Evolutionary conservation across 2,888 invertebrate genomes (phyloP), one percentile per base, ranked within the genome.

Genomic region (Drosophila incognita): DNA sequence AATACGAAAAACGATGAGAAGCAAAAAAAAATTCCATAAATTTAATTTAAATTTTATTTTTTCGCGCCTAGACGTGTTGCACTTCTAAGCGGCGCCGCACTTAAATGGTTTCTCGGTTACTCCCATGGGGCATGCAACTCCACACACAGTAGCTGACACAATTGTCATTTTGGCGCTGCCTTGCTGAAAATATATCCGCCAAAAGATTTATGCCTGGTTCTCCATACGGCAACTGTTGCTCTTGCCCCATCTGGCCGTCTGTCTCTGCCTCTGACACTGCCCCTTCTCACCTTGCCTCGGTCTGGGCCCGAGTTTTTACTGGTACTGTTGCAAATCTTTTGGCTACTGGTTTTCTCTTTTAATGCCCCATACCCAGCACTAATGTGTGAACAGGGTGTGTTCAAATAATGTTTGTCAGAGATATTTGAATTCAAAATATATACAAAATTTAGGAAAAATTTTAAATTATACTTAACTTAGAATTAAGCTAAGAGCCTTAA

Each of bases 91-190:
- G 58, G 58, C 66, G 76, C 74, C 72, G 74, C 58, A 24, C 65
- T 6, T 42, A 29, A 57, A 62, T 73, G 57, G 27, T 57, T 40
- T 38, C 27, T 40, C 40, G 33, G 69, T 38, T n/a, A 40, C 68
- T 29, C 69, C 68, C 51, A 52, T 63, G 53, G 53, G 68, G 52
- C 66, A 59, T 56, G 61, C 60, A 68, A 46, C 71, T 11, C 75
- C 74, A 72, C 83, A 92, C 92, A 92, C 92, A 90, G 92, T 93
- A 92, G 92, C 92, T 91, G 90, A 87, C 91, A 92, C 92, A 92
- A 92, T 92, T 92, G 92, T 92, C 92, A 92, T 88, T 92, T 80
- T 63, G 69, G 69, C 80, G 81, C 84, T 83, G 87, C 84, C 82
- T 79, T 68, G 76, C 76, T 79, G 87, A 87, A 89, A 81, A 85